phyloP scores from a whole-genome alignment of 2,888 invertebrate species.

The Tipula vernalis region DNA sequence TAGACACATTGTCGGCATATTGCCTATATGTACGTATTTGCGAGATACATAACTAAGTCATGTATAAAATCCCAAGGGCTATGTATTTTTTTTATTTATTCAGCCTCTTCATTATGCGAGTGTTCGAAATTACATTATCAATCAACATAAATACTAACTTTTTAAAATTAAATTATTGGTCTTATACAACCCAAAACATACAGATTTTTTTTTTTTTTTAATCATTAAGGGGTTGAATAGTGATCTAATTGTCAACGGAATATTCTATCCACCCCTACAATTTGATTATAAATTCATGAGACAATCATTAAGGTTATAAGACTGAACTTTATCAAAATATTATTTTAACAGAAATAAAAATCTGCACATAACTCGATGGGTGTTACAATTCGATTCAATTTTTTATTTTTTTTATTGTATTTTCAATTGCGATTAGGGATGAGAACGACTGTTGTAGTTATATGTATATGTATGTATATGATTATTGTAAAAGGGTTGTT shows the following conservation, averaged over 20 bases:
- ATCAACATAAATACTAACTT: not conserved
- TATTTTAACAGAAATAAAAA: not conserved
- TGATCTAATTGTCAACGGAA: conserved; percentile 4
- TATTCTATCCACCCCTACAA: not conserved
- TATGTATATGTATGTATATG: too few relatives aligned
- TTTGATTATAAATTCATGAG: not conserved
- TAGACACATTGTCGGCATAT: not conserved
- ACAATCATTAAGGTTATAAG: not conserved
- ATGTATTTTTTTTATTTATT: not conserved
- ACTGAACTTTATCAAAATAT: not conserved
- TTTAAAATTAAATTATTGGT: not conserved
- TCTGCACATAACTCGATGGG: conserved; percentile 4
- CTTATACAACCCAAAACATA: not conserved
- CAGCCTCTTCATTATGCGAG: not conserved
- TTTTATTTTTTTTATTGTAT: not conserved
- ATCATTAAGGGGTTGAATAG: not conserved
- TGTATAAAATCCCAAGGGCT: not conserved
- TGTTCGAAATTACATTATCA: not conserved
- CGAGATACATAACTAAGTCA: not conserved
- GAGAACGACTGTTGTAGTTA: not conserved
- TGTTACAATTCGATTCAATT: not conserved
- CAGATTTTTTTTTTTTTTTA: not conserved
- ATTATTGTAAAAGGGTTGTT: not conserved
- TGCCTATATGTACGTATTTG: not conserved
- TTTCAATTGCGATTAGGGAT: not conserved